phyloP scores from a whole-genome alignment of 2,113 vertebrate genomes.

The Picathartes gymnocephalus region DNA sequence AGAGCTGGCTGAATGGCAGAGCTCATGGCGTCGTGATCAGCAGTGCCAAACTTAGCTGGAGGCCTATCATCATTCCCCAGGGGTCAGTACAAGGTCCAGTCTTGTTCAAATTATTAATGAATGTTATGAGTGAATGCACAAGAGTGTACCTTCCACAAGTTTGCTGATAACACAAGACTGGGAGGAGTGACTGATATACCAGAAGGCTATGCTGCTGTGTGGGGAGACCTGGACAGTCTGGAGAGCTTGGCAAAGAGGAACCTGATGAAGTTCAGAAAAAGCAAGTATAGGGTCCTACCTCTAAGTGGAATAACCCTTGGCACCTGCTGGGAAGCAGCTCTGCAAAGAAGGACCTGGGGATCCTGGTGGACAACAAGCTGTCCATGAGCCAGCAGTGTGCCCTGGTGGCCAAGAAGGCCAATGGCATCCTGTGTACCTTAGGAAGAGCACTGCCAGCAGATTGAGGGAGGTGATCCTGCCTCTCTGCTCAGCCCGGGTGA shows the following conservation, averaged over 20 bases:
- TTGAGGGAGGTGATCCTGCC: fast-evolving
- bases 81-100: background rate
- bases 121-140: background rate
- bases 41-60: background rate
- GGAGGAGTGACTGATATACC: background rate
- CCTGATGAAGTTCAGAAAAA: background rate
- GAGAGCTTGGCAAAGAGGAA: background rate
- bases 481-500: background rate
- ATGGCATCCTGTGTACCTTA: background rate
- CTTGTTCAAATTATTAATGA: background rate
- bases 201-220: background rate
- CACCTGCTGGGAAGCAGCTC: background rate
- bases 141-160: background rate
- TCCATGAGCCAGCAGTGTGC: background rate
- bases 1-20: background rate
- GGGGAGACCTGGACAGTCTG: background rate
- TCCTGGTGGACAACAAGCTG: background rate
- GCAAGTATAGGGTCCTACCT: too few species aligned
- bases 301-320: background rate
- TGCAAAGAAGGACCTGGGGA: fast-evolving
- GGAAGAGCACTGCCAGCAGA: background rate
- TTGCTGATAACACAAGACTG: background rate
- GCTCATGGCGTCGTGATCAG: background rate
- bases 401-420: background rate
- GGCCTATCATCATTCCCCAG: background rate